Evolutionary conservation across 1,140 invertebrate species (phyloP), one percentile per base, ranked within the genome.

Genomic region (Drosophila nasuta): DNA sequence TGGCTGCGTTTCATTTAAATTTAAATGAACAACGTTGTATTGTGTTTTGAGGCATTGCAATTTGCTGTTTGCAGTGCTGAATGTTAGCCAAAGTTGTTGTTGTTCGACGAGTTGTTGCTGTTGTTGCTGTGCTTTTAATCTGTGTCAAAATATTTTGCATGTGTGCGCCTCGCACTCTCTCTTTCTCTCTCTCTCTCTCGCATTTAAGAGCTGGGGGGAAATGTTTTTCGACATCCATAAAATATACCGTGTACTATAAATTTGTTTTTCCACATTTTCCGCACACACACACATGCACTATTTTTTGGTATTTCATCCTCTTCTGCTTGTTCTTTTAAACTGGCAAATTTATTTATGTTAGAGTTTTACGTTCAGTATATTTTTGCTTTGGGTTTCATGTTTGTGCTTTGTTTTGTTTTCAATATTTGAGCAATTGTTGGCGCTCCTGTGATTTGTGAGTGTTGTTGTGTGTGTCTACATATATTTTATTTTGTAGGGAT

Each of bases 81-180:
- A 57, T 57, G 54, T 57, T 57, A 20, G 54, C 33, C 17, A 41
- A 10, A 15, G 35, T 20, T 66, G 46, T 41, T 75, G 52, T 15
- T 64, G 20, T 20, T 68, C 8, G 20, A 25, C 20, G 20, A 25
- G 20, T 30, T 57, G 8, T 38, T 66, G 43, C 48, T 71, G 71
- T 8, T 70, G 60, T 57, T 57, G 49, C 58, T 69, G 52, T 45
- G 71, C 78, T 80, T 80, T 80, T 80, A 78, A 80, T 80, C 78
- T 80, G 78, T 80, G 78, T 80, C 78, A 80, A 80, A 80, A 77
- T 75, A 80, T 80, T 77, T 80, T 70, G 41, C 60, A 58, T 80
- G 66, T 70, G 66, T 54, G 30, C 57, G 52, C 48, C 3, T 43
- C 11, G 3, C 41, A 13, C 30, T 30, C 8, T 30, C 46, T 13